Percentiles rank a stretch among this genome's conserved stretches.
Evolutionary conservation across 2,888 invertebrate species (phyloP).

Genomic region (Cheilosia variabilis): DNA sequence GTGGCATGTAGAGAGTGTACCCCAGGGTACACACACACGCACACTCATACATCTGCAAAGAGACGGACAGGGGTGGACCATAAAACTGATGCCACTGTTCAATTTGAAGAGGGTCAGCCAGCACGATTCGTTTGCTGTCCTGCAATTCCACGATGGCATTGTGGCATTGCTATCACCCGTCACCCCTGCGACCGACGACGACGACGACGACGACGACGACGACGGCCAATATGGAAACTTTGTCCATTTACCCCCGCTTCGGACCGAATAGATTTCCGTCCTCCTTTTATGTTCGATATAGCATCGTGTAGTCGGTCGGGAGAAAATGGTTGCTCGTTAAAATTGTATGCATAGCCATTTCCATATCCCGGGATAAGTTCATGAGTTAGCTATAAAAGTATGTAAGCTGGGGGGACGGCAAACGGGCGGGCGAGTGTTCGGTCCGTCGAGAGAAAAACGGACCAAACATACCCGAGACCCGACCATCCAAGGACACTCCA

Average conservation of each 20-base stretch:
- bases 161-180: constrained; percentile 64
- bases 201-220: constrained; percentile 27
- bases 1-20: constrained; percentile 9
- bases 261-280: constrained; percentile 71
- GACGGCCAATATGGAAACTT: constrained; percentile 74
- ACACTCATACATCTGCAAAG: constrained; percentile 6
- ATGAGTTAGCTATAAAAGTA: constrained; percentile 76
- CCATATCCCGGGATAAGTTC: constrained; percentile 76
- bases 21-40: constrained; percentile 26
- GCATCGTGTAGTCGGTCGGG: constrained; percentile 43
- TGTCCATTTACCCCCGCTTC: constrained; percentile 73
- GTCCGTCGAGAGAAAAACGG: constrained; percentile 35
- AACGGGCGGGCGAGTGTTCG: neutral
- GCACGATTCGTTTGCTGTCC: constrained; percentile 71
- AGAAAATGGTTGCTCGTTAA: constrained; percentile 75
- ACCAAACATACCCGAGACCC: constrained; percentile 57
- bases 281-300: constrained; percentile 69
- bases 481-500: constrained; percentile 41
- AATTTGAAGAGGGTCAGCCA: constrained; percentile 74
- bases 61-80: constrained; percentile 58
- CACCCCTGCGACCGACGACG: too few relatives aligned
- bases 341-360: constrained; percentile 75
- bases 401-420: constrained; percentile 44
- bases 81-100: constrained; percentile 74
- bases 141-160: constrained; percentile 55